phyloP scores from a whole-genome alignment of 2,888 invertebrate genomes.

The Ophion ellenae region DNA sequence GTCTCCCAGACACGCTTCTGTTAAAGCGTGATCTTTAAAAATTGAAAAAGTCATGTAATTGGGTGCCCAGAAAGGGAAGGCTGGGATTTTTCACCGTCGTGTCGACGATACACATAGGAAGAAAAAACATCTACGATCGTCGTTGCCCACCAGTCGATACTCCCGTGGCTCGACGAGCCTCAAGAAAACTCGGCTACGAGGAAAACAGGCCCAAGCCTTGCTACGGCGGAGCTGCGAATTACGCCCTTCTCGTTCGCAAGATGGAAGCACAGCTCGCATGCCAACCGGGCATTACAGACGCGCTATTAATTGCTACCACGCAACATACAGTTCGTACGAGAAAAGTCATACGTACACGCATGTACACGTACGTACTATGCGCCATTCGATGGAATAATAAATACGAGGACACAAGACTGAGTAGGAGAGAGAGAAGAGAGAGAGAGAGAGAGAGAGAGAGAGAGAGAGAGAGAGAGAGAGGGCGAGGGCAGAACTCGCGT shows the following conservation, averaged over 20 bases:
- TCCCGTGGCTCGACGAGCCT: neutral
- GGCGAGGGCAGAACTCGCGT: conserved; percentile 43
- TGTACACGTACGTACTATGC: neutral
- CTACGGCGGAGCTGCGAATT: neutral
- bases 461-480: conserved; percentile 15
- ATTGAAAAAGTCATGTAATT: neutral
- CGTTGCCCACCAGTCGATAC: conserved; percentile 4
- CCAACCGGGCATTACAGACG: conserved; percentile 78
- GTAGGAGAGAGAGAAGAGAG: neutral
- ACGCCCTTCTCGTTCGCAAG: conserved; percentile 23
- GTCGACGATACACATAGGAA: neutral
- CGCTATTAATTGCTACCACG: conserved; percentile 79
- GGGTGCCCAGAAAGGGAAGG: too few relatives aligned
- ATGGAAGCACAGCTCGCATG: conserved; percentile 73
- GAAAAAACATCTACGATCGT: neutral
- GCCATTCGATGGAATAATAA: conserved; percentile 56
- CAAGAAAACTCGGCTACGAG: neutral
- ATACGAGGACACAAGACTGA: conserved; percentile 44
- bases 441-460: conserved; percentile 8
- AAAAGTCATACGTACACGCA: conserved; percentile 59
- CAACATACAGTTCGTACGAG: conserved; percentile 72
- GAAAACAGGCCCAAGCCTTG: neutral
- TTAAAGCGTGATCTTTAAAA: neutral
- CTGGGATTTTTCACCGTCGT: neutral
- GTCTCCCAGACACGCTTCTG: too few relatives aligned